phyloP scores from a whole-genome alignment of 2,113 vertebrate genomes.

The Gadus macrocephalus region DNA sequence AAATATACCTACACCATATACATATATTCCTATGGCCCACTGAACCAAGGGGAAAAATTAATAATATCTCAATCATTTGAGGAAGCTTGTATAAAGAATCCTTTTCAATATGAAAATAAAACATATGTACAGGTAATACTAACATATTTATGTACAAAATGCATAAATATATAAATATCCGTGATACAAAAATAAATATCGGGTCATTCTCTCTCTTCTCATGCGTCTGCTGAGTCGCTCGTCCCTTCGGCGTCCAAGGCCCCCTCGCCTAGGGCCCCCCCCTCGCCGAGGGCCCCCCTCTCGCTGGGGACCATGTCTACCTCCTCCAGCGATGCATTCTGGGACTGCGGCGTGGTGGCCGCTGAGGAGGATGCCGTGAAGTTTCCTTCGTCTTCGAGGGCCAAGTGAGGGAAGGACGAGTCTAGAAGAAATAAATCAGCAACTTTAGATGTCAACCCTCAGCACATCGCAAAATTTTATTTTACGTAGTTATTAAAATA shows the following conservation, averaged over 20 bases:
- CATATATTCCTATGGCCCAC: neutral
- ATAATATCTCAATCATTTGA: constrained; percentile 23
- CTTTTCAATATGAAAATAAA: constrained; percentile 70
- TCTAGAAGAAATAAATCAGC: constrained; percentile 36
- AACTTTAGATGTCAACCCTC: neutral
- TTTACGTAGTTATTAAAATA: too few relatives aligned
- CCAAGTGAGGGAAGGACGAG: constrained; percentile 74
- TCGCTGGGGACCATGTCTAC: constrained; percentile 39
- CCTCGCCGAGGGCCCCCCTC: constrained; percentile 17
- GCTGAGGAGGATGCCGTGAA: constrained; percentile 60
- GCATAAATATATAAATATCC: constrained; percentile 99
- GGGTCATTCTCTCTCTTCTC: constrained; percentile 53
- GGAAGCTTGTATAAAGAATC: constrained; percentile 1
- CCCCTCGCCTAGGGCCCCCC: constrained; percentile 19
- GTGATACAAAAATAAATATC: constrained; percentile 99
- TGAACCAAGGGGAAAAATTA: constrained; percentile 17
- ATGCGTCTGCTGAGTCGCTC: constrained; percentile 50
- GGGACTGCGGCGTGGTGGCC: constrained; percentile 58
- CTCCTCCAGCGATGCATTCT: constrained; percentile 68
- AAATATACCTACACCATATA: neutral
- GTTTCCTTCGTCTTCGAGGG: constrained; percentile 75
- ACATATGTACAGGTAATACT: constrained; percentile 77
- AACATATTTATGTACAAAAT: constrained; percentile 90
- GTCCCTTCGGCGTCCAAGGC: constrained; percentile 39
- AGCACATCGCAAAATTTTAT: neutral